A percentile compares a stretch with the other conserved stretches of the same genome.
Evolutionary conservation across 2,113 vertebrate species (phyloP).

Genomic region (Xiphophorus couchianus): DNA sequence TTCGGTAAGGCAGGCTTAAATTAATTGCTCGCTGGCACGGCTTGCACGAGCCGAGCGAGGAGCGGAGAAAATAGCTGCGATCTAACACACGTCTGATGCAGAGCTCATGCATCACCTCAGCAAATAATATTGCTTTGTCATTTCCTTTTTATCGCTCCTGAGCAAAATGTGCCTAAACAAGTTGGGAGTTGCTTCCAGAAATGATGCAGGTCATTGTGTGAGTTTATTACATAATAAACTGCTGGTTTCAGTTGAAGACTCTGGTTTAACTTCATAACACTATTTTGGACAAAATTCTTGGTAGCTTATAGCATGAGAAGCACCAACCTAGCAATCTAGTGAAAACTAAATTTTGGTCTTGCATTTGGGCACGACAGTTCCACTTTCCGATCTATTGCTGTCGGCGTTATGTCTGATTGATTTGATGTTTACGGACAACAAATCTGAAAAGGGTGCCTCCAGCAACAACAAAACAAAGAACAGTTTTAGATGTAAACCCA

Average conservation of each 20-base stretch:
- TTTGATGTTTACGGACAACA: neutral
- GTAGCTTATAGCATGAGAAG: neutral
- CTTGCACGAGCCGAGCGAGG: slow-evolving; percentile 23
- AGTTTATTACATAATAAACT: neutral
- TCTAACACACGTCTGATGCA: slow-evolving; percentile 22
- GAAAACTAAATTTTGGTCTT: neutral
- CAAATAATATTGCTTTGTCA: slow-evolving; percentile 20
- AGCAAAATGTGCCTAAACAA: slow-evolving; percentile 23
- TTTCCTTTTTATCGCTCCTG: slow-evolving; percentile 18
- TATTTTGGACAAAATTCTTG: neutral
- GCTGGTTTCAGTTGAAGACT: neutral
- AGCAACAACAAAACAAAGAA: neutral
- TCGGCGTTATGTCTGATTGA: too few relatives aligned
- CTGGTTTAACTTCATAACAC: neutral
- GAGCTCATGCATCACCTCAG: slow-evolving; percentile 25
- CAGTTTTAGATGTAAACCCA: neutral
- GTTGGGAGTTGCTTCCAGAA: slow-evolving; percentile 4
- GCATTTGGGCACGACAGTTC: neutral
- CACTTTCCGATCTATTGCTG: neutral
- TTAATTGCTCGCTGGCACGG: slow-evolving; percentile 22
- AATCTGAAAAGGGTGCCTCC: neutral
- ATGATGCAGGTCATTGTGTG: neutral
- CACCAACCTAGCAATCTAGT: neutral
- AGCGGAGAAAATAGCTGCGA: slow-evolving; percentile 2
- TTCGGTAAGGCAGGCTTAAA: slow-evolving; percentile 79